phyloP scores from a whole-genome alignment of 2,797 vertebrate genomes.

The Melanotaenia maccullochi region DNA sequence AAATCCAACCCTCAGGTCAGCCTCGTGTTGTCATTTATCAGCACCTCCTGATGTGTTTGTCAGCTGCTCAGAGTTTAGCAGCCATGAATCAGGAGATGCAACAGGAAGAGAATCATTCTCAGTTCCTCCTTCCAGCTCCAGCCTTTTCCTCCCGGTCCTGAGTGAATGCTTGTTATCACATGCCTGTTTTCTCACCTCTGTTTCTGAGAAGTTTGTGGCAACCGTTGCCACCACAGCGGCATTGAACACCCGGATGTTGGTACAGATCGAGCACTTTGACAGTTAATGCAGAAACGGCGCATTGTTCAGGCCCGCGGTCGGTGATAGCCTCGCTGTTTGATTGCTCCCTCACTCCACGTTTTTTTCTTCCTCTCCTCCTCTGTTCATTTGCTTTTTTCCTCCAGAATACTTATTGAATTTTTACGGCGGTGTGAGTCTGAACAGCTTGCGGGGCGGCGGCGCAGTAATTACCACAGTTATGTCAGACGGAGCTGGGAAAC shows the following conservation, averaged over 20 bases:
- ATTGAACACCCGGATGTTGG: not conserved
- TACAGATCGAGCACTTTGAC: slow-evolving; percentile 39
- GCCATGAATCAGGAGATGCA: too few relatives aligned
- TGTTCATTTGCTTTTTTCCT: slow-evolving; percentile 39
- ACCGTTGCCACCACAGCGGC: slow-evolving; percentile 18
- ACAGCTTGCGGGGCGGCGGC: slow-evolving; percentile 79
- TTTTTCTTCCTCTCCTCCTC: slow-evolving; percentile 32
- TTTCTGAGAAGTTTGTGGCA: slow-evolving; percentile 11
- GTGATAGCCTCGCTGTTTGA: too few relatives aligned
- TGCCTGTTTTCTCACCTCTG: slow-evolving; percentile 1
- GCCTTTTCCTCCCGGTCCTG: slow-evolving; percentile 39
- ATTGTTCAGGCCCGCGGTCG: not conserved
- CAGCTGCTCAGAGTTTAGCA: slow-evolving; percentile 21
- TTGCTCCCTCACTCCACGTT: slow-evolving; percentile 19
- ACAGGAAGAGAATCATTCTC: too few relatives aligned
- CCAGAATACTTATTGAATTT: slow-evolving; percentile 67
- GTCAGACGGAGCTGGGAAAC: slow-evolving; percentile 79
- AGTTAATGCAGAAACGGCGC: slow-evolving; percentile 62
- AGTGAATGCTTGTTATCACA: slow-evolving; percentile 42
- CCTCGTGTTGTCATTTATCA: slow-evolving; percentile 43
- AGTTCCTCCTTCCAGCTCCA: slow-evolving; percentile 24
- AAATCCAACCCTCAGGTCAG: slow-evolving; percentile 36
- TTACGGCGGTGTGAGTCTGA: slow-evolving; percentile 70
- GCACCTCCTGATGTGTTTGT: slow-evolving; percentile 48
- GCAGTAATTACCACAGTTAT: slow-evolving; percentile 82